phyloP scores from a whole-genome alignment of 2,888 invertebrate species.

The Cosmia pyralina region DNA sequence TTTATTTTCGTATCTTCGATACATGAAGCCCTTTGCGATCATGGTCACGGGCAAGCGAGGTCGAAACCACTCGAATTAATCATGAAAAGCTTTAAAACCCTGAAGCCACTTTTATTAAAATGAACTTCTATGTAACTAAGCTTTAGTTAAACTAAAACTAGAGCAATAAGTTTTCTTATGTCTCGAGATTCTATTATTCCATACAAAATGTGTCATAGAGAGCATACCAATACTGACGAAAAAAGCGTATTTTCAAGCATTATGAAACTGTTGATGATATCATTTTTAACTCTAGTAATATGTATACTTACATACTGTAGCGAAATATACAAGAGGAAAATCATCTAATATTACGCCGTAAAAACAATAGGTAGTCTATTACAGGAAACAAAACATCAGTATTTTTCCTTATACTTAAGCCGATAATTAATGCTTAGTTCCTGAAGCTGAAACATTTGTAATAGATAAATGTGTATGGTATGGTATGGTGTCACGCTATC shows the following conservation, averaged over 20 bases:
- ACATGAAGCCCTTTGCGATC: constrained; percentile 36
- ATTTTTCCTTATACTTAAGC: constrained; percentile 36
- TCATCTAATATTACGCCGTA: constrained; percentile 4
- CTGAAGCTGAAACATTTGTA: constrained; percentile 2
- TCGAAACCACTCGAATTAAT: constrained; percentile 10
- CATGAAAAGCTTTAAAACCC: not conserved
- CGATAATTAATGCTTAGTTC: not conserved
- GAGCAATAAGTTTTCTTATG: not conserved
- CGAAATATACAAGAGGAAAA: constrained; percentile 10
- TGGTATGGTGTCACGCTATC: not conserved
- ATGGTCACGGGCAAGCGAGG: constrained; percentile 10
- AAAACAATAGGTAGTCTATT: constrained; percentile 1
- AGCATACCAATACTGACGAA: not conserved
- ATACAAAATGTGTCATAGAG: not conserved
- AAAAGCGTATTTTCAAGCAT: not conserved
- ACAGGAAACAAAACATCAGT: constrained; percentile 12
- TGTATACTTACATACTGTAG: not conserved
- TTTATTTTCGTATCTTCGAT: constrained; percentile 49
- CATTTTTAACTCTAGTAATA: not conserved
- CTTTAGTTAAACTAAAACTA: not conserved
- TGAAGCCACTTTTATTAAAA: not conserved
- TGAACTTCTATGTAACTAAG: not conserved
- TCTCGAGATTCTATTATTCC: too few relatives aligned
- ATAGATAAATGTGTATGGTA: not conserved
- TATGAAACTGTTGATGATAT: not conserved